A percentile compares a stretch with the other conserved stretches of the same genome.
These are phyloP conservation scores for Gobius niger DNA, from an alignment of 2,113 vertebrate species.

Conservation along the genomic window DNA sequence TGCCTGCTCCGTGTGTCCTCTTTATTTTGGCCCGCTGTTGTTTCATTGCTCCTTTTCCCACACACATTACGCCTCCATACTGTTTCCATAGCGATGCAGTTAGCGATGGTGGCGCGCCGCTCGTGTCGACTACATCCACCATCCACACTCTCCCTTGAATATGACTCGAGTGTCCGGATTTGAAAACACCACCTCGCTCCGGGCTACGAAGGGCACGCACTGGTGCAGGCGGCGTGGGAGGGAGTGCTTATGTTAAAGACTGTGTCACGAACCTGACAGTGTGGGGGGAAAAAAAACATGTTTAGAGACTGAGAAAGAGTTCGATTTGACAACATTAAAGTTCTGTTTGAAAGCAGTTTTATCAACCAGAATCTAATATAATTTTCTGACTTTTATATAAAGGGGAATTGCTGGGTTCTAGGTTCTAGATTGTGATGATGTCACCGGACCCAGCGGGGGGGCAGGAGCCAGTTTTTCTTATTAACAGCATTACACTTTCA, in stretches of 20 bases:
- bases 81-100: conserved; percentile 75
- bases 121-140: conserved; percentile 50
- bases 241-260: conserved; percentile 43
- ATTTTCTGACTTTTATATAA: too few relatives aligned
- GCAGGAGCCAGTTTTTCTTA: too few relatives aligned
- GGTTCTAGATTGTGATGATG: too few relatives aligned
- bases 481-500: too few relatives aligned
- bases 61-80: conserved; percentile 70
- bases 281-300: not conserved
- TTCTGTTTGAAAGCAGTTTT: too few relatives aligned
- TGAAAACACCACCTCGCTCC: conserved; percentile 62
- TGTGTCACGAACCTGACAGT: conserved; percentile 23
- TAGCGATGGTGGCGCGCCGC: conserved; percentile 54
- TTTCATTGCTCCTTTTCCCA: conserved; percentile 63
- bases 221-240: conserved; percentile 54
- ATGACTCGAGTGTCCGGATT: conserved; percentile 67
- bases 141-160: conserved; percentile 45
- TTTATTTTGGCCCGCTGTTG: conserved; percentile 54
- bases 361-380: too few relatives aligned
- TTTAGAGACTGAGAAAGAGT: not conserved
- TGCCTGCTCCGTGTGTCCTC: conserved; percentile 58
- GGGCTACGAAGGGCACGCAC: conserved; percentile 58
- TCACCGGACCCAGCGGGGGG: too few relatives aligned
- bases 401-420: too few relatives aligned
- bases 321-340: not conserved